Evolutionary conservation across 1,140 invertebrate genomes (phyloP).

Genomic region (Chironomus tepperi): DNA sequence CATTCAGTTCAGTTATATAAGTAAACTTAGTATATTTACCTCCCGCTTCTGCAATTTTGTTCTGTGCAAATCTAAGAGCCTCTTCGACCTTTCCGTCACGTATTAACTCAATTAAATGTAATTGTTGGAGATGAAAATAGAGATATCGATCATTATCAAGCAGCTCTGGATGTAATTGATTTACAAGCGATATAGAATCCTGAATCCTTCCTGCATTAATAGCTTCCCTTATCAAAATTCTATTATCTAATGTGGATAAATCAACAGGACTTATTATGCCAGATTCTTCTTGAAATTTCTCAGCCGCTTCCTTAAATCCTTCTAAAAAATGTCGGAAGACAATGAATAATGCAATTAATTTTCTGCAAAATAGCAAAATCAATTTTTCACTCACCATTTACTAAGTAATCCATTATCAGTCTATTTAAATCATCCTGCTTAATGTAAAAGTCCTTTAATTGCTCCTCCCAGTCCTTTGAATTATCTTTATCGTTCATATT

Average conservation of each 20-base stretch:
- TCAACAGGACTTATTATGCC: slow-evolving; percentile 80
- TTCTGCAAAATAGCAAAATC: background rate
- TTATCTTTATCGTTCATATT: slow-evolving; percentile 33
- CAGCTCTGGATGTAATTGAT: slow-evolving; percentile 88
- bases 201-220: slow-evolving; percentile 89
- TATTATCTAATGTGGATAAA: slow-evolving; percentile 80
- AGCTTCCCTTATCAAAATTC: slow-evolving; percentile 89
- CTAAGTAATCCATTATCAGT: slow-evolving; percentile 97
- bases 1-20: too few species aligned
- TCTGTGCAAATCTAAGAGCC: slow-evolving; percentile 91
- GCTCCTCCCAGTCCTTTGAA: slow-evolving; percentile 55
- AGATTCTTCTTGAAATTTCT: slow-evolving; percentile 93
- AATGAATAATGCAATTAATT: slow-evolving; percentile 17
- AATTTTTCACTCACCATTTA: slow-evolving; percentile 64
- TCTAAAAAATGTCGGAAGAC: slow-evolving; percentile 51
- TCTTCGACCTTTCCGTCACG: slow-evolving; percentile 82
- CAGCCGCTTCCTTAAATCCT: slow-evolving; percentile 95
- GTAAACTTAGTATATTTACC: slow-evolving; percentile 41
- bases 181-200: slow-evolving; percentile 87
- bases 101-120: slow-evolving; percentile 92
- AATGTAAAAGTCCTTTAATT: slow-evolving; percentile 69
- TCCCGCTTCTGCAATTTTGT: slow-evolving; percentile 83
- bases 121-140: slow-evolving; percentile 93
- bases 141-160: slow-evolving; percentile 91
- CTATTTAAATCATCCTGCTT: slow-evolving; percentile 90